phyloP scores from a whole-genome alignment of 1,140 invertebrate genomes.

The Bombyx mori region DNA sequence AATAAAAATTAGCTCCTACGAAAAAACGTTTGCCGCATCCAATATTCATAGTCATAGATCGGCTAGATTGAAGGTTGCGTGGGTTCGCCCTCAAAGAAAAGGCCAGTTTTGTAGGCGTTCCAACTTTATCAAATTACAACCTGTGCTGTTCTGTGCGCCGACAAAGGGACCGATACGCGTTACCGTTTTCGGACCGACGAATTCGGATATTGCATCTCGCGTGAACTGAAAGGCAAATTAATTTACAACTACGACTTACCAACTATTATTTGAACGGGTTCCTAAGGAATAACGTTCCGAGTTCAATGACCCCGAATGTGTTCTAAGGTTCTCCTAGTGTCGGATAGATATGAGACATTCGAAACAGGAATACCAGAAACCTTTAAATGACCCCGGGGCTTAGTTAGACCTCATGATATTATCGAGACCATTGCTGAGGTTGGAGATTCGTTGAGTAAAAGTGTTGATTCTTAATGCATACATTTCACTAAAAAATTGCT shows the following conservation, averaged over 20 bases:
- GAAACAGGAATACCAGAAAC: no score
- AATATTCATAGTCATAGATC: conserved; percentile 13
- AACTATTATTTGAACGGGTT: background rate
- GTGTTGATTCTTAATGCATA: no score
- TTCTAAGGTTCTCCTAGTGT: conserved; percentile 7
- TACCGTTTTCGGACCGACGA: conserved; percentile 25
- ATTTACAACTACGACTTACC: background rate
- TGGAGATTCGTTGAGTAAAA: no score
- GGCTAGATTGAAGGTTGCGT: conserved; percentile 38
- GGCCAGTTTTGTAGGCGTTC: conserved; percentile 53
- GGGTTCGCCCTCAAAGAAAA: conserved; percentile 51
- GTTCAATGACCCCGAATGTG: conserved; percentile 1
- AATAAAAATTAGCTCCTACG: conserved; percentile 3
- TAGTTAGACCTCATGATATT: no score
- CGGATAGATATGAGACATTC: background rate
- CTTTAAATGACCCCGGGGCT: no score
- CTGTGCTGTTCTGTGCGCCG: conserved; percentile 53
- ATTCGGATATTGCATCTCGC: conserved; percentile 19
- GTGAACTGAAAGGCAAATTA: conserved; percentile 2
- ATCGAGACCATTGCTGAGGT: no score
- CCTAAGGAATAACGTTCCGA: background rate
- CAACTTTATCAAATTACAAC: conserved; percentile 67
- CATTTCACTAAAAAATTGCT: no score
- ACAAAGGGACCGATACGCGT: conserved; percentile 49
- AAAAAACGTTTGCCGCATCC: conserved; percentile 12